Evolutionary conservation across 2,888 invertebrate genomes (phyloP), one percentile per base, ranked within the genome.

Genomic region (Tridacna gigas): DNA sequence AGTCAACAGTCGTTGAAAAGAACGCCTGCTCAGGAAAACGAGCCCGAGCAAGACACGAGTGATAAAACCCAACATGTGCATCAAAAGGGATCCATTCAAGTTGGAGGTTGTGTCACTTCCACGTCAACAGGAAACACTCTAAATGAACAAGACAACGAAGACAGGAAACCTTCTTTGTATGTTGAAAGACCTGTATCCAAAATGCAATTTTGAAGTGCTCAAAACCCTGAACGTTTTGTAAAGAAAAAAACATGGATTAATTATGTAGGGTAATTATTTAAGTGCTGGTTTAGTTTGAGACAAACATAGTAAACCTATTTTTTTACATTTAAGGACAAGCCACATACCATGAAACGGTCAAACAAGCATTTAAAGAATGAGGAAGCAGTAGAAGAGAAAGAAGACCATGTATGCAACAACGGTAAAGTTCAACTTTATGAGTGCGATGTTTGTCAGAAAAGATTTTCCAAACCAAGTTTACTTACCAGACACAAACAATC

Each of bases 401-500:
- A 61, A 2, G n/a, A 61, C 61, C 37, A 37, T 37, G 25, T 9
- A 61, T n/a, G 0, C 25, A n/a, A 61, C n/a, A n/a, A 61, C 9
- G 25, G 11, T 2, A 61, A 61, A 61, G n/a, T 9, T 22, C 11
- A n/a, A 61, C n/a, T 61, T 25, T 61, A 61, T 61, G 18, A 15
- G n/a, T 61, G 61, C n/a, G 61, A 61, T n/a, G 25, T 61, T 61
- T 61, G 61, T 61, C 20, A 61, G 20, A 61, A 61, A 61, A n/a
- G 61, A 20, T 61, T 61, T n/a, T 20, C 61, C 15, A 61, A n/a
- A n/a, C 61, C 61, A 2, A 61, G 61, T 61, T 61, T 61, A n/a
- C 61, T 61, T 25, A n/a, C 61, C n/a, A 61, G 61, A n/a, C 61
- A 61, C 25, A 61, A 15, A 61, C 61, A n/a, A 61, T 61, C 61